Base-by-base conservation (phyloP, 2,888 invertebrate genomes). In the Elegia similella region DNA sequence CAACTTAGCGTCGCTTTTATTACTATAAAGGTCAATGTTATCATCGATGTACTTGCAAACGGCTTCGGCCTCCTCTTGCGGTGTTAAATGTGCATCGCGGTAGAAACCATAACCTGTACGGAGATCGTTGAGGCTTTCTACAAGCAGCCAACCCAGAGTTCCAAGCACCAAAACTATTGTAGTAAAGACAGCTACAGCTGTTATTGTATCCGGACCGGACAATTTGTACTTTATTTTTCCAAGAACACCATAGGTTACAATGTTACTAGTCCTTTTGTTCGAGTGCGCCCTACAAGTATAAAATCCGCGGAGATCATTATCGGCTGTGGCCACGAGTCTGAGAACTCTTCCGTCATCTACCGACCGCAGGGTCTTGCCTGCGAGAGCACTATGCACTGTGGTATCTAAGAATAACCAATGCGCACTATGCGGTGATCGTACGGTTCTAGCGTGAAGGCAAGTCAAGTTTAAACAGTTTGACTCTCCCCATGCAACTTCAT, bases 171-270 rank as follows among this genome's bases (percentile, higher is more conserved):
- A 73, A 1, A 75, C 61, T 3, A 84, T 52, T 7, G 88, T 87
- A 30, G 87, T 84, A 3, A 86, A 58, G 1, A 85, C 73, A 44
- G 89, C 84, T 32, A 88, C 56, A 0, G 76, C 69, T 6, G 88
- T 88, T 0, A 80, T 80, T 2, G 73, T 65, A 54, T 88, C 85
- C 1, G 86, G 86, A 2, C 78, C 74, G 0, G 75, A 67, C 13
- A 85, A 55, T 53, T 79, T 76, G 57, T 82, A 75, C 42, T 78
- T 76, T 34, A 82, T 67, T 66, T 78, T 76, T 1, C 88, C 89
- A 7, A 87, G 42, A 1, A 90, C 82, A n/a, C 88, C 90, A 55
- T 88, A 90, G 0, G 89, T 90, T 10, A 90, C 78, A 13, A 89
- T 72, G 61, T 90, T 91, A 15, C 68, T 74, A 7, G 84, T 85